Percentiles rank a stretch among this genome's conserved stretches.
These are phyloP conservation scores for Solenopsis invicta DNA, from an alignment of 1,140 invertebrate genomes.

Conservation along the genomic window DNA sequence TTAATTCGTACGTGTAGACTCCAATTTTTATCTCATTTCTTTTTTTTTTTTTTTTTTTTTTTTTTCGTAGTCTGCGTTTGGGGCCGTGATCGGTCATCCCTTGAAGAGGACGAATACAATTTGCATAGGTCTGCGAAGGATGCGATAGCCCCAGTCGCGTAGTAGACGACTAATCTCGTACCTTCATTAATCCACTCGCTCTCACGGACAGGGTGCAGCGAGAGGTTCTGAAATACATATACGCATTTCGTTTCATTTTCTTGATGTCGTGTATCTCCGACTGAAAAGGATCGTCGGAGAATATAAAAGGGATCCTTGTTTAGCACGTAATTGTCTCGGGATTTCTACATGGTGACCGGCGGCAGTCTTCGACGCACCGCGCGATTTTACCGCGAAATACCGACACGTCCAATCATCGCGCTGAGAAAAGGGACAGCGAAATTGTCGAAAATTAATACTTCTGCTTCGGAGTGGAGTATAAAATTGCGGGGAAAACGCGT, in stretches of 20 bases:
- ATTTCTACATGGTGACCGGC: slow-evolving; percentile 66
- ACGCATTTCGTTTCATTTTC: slow-evolving; percentile 3
- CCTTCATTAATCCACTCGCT: slow-evolving; percentile 16
- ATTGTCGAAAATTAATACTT: slow-evolving; percentile 63
- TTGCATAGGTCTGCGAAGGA: slow-evolving; percentile 44
- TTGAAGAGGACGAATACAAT: slow-evolving; percentile 2
- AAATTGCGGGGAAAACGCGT: slow-evolving; percentile 46
- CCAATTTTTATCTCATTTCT: neutral
- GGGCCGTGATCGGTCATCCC: neutral
- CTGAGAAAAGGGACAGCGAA: slow-evolving; percentile 21
- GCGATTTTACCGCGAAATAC: slow-evolving; percentile 65
- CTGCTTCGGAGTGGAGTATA: slow-evolving; percentile 12
- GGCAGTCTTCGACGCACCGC: slow-evolving; percentile 43
- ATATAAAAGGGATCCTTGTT: slow-evolving; percentile 52
- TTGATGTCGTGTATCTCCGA: slow-evolving; percentile 23
- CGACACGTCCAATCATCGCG: slow-evolving; percentile 30
- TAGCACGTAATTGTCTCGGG: slow-evolving; percentile 46
- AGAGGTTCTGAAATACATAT: neutral
- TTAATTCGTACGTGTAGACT: slow-evolving; percentile 10
- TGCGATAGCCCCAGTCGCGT: neutral
- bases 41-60: slow-evolving; percentile 17
- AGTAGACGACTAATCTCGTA: neutral
- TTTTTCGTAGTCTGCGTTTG: neutral
- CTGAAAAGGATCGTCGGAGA: slow-evolving; percentile 23
- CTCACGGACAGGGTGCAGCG: neutral